A percentile compares a stretch with the other conserved stretches of the same genome.
Conservation (phyloP, 2,113 vertebrate species). For the Pseudopodoces humilis region DNA sequence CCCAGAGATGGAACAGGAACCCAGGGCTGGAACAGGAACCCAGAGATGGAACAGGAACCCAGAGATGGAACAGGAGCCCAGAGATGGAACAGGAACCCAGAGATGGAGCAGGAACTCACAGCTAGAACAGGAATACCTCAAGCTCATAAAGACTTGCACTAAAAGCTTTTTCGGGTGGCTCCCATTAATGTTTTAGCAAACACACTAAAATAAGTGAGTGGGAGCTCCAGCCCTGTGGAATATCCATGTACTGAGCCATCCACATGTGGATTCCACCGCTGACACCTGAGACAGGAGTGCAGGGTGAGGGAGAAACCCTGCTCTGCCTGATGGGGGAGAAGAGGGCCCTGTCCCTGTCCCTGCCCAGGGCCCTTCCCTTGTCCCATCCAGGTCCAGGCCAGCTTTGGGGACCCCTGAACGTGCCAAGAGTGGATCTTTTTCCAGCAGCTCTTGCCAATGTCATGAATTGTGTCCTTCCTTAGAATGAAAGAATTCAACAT, state of each 20-base stretch:
- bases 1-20: too few relatives aligned
- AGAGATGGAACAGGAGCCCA: too few relatives aligned
- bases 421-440: accelerated
- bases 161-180: not conserved
- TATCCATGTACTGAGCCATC: not conserved
- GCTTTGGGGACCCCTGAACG: not conserved
- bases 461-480: not conserved
- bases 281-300: not conserved
- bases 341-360: too few relatives aligned
- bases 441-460: not conserved
- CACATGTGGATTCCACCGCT: too few relatives aligned
- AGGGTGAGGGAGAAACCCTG: not conserved
- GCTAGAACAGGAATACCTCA: not conserved
- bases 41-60: too few relatives aligned
- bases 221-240: not conserved
- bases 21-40: too few relatives aligned
- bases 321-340: not conserved
- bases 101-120: too few relatives aligned
- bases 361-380: too few relatives aligned
- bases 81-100: too few relatives aligned
- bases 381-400: not conserved
- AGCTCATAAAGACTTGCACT: not conserved
- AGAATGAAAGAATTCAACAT: not conserved
- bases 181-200: not conserved
- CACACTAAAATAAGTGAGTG: not conserved